These are phyloP conservation scores for Carollia perspicillata DNA, from an alignment of 2,113 vertebrate species.

Conservation along the genomic window DNA sequence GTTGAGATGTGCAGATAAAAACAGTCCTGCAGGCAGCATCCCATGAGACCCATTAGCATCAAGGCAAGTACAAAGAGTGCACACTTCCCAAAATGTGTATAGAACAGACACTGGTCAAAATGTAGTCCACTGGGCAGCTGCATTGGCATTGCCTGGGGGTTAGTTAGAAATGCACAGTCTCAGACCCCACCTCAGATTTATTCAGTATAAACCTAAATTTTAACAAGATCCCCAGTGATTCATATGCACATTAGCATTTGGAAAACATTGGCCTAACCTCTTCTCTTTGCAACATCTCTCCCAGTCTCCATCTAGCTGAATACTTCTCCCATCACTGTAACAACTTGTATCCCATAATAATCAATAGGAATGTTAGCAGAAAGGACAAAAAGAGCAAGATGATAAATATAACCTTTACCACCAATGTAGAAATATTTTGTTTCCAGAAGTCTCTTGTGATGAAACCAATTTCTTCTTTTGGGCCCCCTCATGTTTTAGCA, in stretches of 20 bases:
- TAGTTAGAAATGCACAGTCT: background rate
- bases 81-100: background rate
- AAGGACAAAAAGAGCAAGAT: background rate
- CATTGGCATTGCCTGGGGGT: background rate
- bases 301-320: background rate
- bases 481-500: background rate
- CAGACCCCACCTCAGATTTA: background rate
- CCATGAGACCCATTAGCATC: background rate
- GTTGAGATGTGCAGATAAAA: no score
- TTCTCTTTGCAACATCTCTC: background rate
- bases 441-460: background rate
- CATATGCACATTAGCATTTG: background rate
- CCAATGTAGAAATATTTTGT: constrained; percentile 9
- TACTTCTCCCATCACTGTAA: background rate
- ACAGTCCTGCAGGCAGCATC: background rate
- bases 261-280: background rate
- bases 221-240: background rate
- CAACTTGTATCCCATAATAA: background rate
- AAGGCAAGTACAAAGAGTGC: background rate
- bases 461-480: background rate
- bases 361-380: background rate
- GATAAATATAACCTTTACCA: background rate
- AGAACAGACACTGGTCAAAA: background rate
- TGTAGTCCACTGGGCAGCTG: background rate
- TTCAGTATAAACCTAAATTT: background rate